phyloP scores from a whole-genome alignment of 2,888 invertebrate species.

The Tachystola acroxantha region DNA sequence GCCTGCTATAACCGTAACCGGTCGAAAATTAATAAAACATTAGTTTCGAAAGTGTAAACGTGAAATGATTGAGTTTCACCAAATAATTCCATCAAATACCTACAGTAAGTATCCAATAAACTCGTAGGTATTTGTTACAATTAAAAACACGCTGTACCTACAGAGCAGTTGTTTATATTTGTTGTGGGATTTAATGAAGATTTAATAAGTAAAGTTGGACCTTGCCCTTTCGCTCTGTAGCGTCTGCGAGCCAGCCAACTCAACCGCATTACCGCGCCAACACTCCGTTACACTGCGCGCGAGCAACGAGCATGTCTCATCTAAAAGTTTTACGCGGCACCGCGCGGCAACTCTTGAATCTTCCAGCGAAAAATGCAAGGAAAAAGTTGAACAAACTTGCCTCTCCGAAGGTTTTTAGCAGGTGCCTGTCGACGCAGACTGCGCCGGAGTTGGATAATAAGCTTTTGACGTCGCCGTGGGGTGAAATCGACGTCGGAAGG shows the following conservation, averaged over 20 bases:
- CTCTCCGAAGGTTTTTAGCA: slow-evolving; percentile 26
- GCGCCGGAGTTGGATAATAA: slow-evolving; percentile 51
- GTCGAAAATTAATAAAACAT: too few relatives aligned
- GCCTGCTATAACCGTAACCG: too few relatives aligned
- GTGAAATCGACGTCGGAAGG: slow-evolving; percentile 73
- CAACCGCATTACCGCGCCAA: slow-evolving; percentile 39
- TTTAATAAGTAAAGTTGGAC: slow-evolving; percentile 36
- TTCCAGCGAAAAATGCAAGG: slow-evolving; percentile 36
- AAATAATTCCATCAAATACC: too few relatives aligned
- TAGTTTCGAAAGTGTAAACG: too few relatives aligned
- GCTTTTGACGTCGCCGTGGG: slow-evolving; percentile 59
- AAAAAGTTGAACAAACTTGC: slow-evolving; percentile 29
- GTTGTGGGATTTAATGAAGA: slow-evolving; percentile 1
- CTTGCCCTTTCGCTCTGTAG: slow-evolving; percentile 44
- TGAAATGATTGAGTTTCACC: too few relatives aligned
- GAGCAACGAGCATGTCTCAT: slow-evolving; percentile 57
- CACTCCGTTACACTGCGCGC: slow-evolving; percentile 12
- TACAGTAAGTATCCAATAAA: too few relatives aligned
- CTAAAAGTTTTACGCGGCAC: slow-evolving; percentile 70
- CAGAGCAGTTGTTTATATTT: too few relatives aligned
- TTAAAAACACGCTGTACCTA: background rate
- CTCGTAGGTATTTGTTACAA: background rate
- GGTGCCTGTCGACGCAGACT: slow-evolving; percentile 49
- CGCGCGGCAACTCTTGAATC: slow-evolving; percentile 54
- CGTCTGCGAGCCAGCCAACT: slow-evolving; percentile 46